Conservation (phyloP, 1,140 invertebrate genomes). For the Temnothorax curvispinosus region DNA sequence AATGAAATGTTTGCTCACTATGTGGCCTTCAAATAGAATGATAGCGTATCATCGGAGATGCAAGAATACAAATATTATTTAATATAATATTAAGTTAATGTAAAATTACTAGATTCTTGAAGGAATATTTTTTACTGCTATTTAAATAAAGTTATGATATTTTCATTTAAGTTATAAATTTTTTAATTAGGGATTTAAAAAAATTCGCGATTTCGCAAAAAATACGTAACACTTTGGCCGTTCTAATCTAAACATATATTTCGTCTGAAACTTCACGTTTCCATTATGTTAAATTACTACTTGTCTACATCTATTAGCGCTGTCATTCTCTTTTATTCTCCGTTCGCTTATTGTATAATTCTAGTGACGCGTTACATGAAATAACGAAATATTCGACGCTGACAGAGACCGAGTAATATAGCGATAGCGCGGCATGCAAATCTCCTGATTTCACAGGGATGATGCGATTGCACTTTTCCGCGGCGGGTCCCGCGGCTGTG, state of each 20-base stretch:
- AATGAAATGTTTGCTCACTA: not conserved
- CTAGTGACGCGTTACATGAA: conserved; percentile 8
- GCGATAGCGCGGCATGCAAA: conserved; percentile 40
- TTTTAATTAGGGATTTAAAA: not conserved
- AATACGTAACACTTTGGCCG: not conserved
- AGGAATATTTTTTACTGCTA: not conserved
- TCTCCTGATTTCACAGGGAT: conserved; percentile 37
- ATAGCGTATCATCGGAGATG: not conserved
- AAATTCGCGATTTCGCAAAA: not conserved
- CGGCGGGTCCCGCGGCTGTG: conserved; percentile 39
- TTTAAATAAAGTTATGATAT: not conserved
- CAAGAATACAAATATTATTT: not conserved
- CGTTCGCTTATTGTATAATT: conserved; percentile 18
- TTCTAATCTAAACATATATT: not conserved
- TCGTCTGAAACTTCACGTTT: not conserved
- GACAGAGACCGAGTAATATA: conserved; percentile 20
- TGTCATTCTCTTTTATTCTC: conserved; percentile 15
- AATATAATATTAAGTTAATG: not conserved
- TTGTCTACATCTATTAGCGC: not conserved
- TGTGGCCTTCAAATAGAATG: not conserved
- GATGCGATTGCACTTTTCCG: conserved; percentile 45
- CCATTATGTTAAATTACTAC: not conserved
- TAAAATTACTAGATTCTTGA: not conserved
- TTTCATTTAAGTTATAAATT: not conserved
- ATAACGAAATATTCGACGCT: conserved; percentile 20